Percentiles rank a stretch among this genome's conserved stretches.
phyloP scores from a whole-genome alignment of 1,140 invertebrate species.

The Drusus annulatus region DNA sequence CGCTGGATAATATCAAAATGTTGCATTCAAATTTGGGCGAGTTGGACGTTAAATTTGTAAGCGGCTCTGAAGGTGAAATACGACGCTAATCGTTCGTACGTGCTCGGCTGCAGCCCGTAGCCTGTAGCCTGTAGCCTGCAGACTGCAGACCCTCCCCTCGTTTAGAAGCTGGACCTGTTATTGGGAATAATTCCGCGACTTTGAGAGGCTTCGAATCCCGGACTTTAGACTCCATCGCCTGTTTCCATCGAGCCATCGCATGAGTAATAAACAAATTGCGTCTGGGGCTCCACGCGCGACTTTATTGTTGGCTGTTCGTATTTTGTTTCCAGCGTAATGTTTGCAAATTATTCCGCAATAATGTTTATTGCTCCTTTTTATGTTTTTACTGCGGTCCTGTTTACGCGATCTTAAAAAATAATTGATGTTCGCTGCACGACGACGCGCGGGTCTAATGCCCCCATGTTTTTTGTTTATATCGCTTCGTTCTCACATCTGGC shows the following conservation, averaged over 20 bases:
- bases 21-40: conserved; percentile 36
- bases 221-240: background rate
- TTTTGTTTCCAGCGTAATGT: conserved; percentile 29
- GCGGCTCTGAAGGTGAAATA: conserved; percentile 26
- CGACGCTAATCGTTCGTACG: conserved; percentile 49
- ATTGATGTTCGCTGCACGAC: background rate
- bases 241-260: conserved; percentile 14
- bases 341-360: background rate
- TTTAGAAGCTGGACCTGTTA: conserved; percentile 27
- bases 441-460: no score
- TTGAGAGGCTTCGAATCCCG: background rate
- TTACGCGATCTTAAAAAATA: background rate
- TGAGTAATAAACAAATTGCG: conserved; percentile 25
- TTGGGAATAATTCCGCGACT: conserved; percentile 34
- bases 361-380: background rate
- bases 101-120: background rate
- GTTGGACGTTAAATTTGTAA: conserved; percentile 19
- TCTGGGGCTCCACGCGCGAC: background rate
- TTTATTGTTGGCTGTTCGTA: background rate
- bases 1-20: conserved; percentile 28
- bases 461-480: no score
- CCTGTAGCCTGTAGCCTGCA: background rate
- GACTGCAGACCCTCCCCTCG: no score
- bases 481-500: no score
- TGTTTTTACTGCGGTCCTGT: background rate